Evolutionary conservation across 2,797 vertebrate genomes (phyloP), one percentile per base, ranked within the genome.

Genomic region (Clangula hyemalis): DNA sequence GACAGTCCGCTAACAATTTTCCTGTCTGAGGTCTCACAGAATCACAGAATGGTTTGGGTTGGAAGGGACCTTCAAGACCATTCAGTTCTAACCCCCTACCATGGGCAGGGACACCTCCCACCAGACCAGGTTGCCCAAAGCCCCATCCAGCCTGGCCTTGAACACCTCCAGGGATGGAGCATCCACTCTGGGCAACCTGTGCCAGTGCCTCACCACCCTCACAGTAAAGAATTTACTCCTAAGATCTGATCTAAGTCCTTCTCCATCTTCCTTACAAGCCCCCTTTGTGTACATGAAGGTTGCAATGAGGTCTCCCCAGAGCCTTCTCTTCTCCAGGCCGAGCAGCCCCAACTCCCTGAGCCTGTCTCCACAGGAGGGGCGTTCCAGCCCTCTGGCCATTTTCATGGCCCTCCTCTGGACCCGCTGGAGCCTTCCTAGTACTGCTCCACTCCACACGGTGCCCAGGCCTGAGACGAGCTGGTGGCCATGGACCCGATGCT

Each of bases 401-500:
- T 38, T 38, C 58, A 61, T 11, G 9, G 36, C 36, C 24, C 11
- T 38, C 60, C 58, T 61, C 24, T 18, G 24, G 24, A 24, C 58
- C 58, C 3, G 1, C 24, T 27, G 58, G 24, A 36, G 38, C 34
- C 24, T 27, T 61, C 17, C 36, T 10, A 27, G 25, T 7, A 27
- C 71, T 62, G 54, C 34, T 69, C 27, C 39, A 30, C 56, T 68
- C 4, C 1, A 34, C 2, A 3, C 36, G 12, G 61, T 4, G 14
- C 28, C 27, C 1, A 6, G 11, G 24, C 51, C 69, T 43, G 34
- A 62, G 73, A 62, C 14, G 19, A 83, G 39, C 28, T 72, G 62
- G 11, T 5, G 1, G 30, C 62, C 25, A 0, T 1, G 1, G 20
- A 65, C 16, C 43, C 28, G 11, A 7, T 4, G 0, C 34, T 38